Base-by-base conservation (phyloP, 2,888 invertebrate species). In the Sericinus montela region DNA sequence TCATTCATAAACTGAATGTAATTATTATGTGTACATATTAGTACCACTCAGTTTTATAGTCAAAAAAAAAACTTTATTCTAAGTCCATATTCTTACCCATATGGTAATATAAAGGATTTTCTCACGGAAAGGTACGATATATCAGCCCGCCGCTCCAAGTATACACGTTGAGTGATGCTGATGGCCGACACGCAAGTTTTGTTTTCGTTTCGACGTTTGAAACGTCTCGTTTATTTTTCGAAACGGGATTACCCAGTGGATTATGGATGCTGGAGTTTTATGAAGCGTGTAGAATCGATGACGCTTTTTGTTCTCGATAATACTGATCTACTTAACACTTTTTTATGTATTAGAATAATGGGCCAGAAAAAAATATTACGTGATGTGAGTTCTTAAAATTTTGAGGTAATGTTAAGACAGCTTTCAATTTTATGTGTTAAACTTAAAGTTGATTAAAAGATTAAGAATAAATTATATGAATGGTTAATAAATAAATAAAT, bases 101-200 rank as follows among this genome's bases (percentile, higher is more conserved):
- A 9, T 9, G 30, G 4, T 30, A 11, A 67, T 72, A 69, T 65
- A 65, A 72, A 66, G 74, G 67, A 75, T 79, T 77, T 84, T 84
- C 84, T 82, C 83, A 85, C 81, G 81, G 76, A 76, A 80, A 81
- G 76, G 78, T 77, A 67, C 70, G 67, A 65, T 55, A 52, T 56
- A 57, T 62, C 62, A 63, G 73, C 76, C 76, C 53, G 59, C 51
- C 54, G 56, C 54, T 39, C 44, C 49, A 47, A 61, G 63, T 72
- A 66, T 74, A 72, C 65, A 67, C 69, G 61, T 63, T 78, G 79
- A 81, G 72, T 75, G 78, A 79, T 82, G 75, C 69, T 80, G 75
- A 80, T 78, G 78, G 75, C 56, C 34, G 47, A 41, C 44, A 13
- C 67, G 66, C 58, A 56, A 68, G 74, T 77, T 77, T 76, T 74